Conservation (phyloP, 2,888 invertebrate genomes). For the Fragum sueziense region DNA sequence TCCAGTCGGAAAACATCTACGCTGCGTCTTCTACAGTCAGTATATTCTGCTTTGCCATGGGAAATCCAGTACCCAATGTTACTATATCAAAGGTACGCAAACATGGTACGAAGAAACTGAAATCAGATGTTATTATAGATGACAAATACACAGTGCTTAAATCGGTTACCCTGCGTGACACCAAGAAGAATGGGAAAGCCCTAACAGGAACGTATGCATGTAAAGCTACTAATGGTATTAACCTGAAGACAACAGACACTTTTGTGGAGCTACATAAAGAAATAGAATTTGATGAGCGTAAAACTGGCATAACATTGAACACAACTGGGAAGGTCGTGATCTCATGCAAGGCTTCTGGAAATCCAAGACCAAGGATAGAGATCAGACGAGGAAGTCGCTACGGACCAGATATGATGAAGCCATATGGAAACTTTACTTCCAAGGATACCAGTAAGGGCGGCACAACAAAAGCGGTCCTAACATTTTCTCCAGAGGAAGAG, state of each 20-base stretch:
- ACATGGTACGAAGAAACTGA: neutral
- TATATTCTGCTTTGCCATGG: slow-evolving; percentile 10
- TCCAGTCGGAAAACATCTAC: neutral
- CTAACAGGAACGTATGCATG: neutral
- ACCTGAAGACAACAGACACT: neutral
- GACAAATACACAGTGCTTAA: neutral
- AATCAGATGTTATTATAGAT: neutral
- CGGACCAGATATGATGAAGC: neutral
- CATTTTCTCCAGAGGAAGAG: neutral
- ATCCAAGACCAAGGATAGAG: slow-evolving; percentile 1
- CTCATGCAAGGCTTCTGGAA: slow-evolving; percentile 8
- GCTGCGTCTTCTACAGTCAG: neutral
- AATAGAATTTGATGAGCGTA: slow-evolving; percentile 7
- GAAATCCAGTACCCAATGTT: neutral
- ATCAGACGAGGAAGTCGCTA: neutral
- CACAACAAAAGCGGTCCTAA: neutral
- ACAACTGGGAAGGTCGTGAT: neutral
- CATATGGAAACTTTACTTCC: neutral
- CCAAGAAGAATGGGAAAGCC: neutral
- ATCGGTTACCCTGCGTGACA: neutral
- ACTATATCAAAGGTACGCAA: neutral
- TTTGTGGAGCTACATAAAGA: neutral
- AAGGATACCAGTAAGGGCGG: neutral
- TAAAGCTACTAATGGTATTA: neutral
- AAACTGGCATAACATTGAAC: neutral